These are phyloP conservation scores for Xenentodon cancila DNA, from an alignment of 2,797 vertebrate genomes.

Conservation along the genomic window DNA sequence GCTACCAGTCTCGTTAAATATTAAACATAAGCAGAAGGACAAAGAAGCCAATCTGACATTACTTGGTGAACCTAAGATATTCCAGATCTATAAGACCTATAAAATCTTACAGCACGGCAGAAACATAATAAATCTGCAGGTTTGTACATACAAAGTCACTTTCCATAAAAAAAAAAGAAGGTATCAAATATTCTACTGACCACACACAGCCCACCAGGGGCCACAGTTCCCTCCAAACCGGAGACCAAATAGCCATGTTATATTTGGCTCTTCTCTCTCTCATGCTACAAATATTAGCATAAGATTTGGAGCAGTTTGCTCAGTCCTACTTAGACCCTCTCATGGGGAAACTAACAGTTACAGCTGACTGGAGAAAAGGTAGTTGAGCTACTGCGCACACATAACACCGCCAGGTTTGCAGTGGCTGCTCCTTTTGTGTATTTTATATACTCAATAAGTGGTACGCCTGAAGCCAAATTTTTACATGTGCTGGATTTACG, in stretches of 20 bases:
- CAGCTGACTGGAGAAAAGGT: slow-evolving; percentile 61
- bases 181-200: slow-evolving; percentile 72
- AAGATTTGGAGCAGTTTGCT: slow-evolving; percentile 64
- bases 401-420: not conserved
- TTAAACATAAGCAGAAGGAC: slow-evolving; percentile 64
- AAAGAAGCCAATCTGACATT: slow-evolving; percentile 58
- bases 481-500: not conserved
- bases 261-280: slow-evolving; percentile 74
- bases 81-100: slow-evolving; percentile 87
- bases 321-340: slow-evolving; percentile 59
- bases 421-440: slow-evolving; percentile 9
- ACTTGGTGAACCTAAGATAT: slow-evolving; percentile 58
- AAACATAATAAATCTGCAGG: slow-evolving; percentile 71
- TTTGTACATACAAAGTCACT: slow-evolving; percentile 66
- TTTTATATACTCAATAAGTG: slow-evolving; percentile 4
- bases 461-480: slow-evolving; percentile 8
- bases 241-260: slow-evolving; percentile 80
- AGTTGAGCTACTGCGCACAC: slow-evolving; percentile 65
- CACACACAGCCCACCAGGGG: slow-evolving; percentile 81
- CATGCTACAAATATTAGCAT: slow-evolving; percentile 75
- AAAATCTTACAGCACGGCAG: slow-evolving; percentile 72
- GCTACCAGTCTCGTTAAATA: slow-evolving; percentile 70
- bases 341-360: slow-evolving; percentile 62
- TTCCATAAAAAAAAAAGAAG: slow-evolving; percentile 41
- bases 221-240: slow-evolving; percentile 86